Evolutionary conservation across 2,888 invertebrate genomes (phyloP), one percentile per base, ranked within the genome.

Genomic region (Stomorhina lunata): DNA sequence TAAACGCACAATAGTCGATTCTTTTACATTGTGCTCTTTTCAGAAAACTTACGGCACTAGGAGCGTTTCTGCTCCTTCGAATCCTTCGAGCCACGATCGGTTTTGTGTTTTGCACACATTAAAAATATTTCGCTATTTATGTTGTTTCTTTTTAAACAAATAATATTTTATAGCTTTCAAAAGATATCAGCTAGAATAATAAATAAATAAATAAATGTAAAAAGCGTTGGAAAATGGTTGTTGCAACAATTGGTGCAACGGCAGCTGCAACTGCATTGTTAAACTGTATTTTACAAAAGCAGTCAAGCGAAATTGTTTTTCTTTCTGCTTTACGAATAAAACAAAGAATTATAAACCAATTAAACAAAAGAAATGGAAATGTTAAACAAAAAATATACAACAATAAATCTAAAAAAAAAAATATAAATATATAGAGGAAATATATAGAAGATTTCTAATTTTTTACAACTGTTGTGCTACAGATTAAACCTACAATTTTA

Each of bases 281-380:
- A 76, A 75, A 65, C 9, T 76, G n/a, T 59, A 34, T 66, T 76
- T 63, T 66, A 40, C 40, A 48, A 34, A 37, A 57, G 59, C 76
- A 76, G 66, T 68, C 27, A 48, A 73, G 73, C 59, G 57, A 27
- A 68, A 76, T 76, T 66, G 76, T 68, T 57, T 76, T 76, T 68
- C 76, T 68, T 68, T 10, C n/a, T 48, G 66, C 53, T 59, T 59
- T 40, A n/a, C 25, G 37, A 25, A 27, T 9, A 50, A 66, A 76
- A 59, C 45, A 77, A 68, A 68, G 59, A 50, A 68, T 61, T 59
- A 50, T 77, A 59, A 77, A 50, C 48, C 66, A 50, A 61, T 77
- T 68, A 61, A n/a, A n/a, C n/a, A n/a, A 77, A 77, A 68, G 37
- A 27, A 66, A n/a, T n/a, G n/a, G 17, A 27, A 12, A 43, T 53